Conservation (phyloP, 2,888 invertebrate species). For the Thumatha senex region DNA sequence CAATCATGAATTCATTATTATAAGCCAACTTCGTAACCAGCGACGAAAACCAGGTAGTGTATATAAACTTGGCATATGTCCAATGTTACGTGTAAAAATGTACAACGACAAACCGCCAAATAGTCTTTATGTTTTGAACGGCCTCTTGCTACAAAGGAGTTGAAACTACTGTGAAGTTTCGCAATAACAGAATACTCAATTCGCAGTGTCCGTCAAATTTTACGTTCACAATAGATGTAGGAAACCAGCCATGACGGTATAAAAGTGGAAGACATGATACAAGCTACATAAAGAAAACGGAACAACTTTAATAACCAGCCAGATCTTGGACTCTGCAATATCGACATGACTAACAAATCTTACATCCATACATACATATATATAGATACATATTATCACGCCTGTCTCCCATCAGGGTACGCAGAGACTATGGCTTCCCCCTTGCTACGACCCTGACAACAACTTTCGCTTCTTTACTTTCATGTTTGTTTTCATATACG, state of each 20-base stretch:
- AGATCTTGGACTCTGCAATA: too few relatives aligned
- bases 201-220: slow-evolving; percentile 25
- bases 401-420: too few relatives aligned
- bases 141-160: slow-evolving; percentile 21
- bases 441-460: too few relatives aligned
- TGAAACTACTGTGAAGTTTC: slow-evolving; percentile 7
- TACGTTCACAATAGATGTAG: slow-evolving; percentile 9
- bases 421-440: too few relatives aligned
- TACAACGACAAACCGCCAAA: slow-evolving; percentile 42
- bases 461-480: too few relatives aligned
- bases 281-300: too few relatives aligned
- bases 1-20: slow-evolving; percentile 22
- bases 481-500: too few relatives aligned
- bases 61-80: slow-evolving; percentile 57
- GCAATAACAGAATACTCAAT: slow-evolving; percentile 16
- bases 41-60: slow-evolving; percentile 57
- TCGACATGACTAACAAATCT: too few relatives aligned
- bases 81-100: slow-evolving; percentile 61
- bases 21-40: slow-evolving; percentile 53
- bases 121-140: slow-evolving; percentile 31
- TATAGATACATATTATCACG: too few relatives aligned
- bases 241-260: neutral
- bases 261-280: too few relatives aligned
- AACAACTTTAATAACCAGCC: too few relatives aligned
- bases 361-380: too few relatives aligned